Evolutionary conservation across 1,140 invertebrate species (phyloP), one percentile per base, ranked within the genome.

Genomic region (Drosophila lacteicornis): DNA sequence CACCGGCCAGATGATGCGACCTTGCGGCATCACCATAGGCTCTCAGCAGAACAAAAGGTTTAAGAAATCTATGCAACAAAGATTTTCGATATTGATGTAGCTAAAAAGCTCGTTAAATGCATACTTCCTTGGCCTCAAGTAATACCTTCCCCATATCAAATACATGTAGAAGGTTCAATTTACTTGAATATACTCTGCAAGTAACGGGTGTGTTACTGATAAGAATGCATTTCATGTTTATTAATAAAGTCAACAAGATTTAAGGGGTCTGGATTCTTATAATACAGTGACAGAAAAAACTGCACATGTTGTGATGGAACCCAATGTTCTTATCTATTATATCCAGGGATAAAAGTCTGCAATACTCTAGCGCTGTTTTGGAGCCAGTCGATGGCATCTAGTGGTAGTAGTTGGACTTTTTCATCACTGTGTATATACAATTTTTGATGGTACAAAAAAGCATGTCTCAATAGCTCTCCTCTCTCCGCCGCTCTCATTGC

Each of bases 201-300:
- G 36, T 40, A 56, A 19, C 53, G 36, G 53, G 19, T 33, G 19
- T 65, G 38, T 36, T 33, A 30, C 50, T 69, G 68, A 71, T 71
- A 71, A 66, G 56, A 66, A 27, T 19, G 25, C 42, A 61, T 25
- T 38, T 8, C 13, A n/a, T 25, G 38, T 49, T 71, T 69, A 71
- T 69, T 45, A 42, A 57, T 49, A 71, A 69, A 57, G 22, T 27
- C 42, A 11, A 22, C 25, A 42, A 17, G 36, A 51, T 40, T 62
- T 55, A 53, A 62, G 49, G 47, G 60, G 49, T 63, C 49, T 25
- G 27, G 27, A 50, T 43, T 38, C 19, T 40, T 33, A 11, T 27
- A 8, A 25, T 43, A 36, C 27, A 63, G 43, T 19, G 30, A 17
- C 27, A 30, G 25, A 17, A 71, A 45, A 30, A 4, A 13, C 13